Conservation (phyloP, 1,140 invertebrate genomes). For the Bilobella aurantiaca region DNA sequence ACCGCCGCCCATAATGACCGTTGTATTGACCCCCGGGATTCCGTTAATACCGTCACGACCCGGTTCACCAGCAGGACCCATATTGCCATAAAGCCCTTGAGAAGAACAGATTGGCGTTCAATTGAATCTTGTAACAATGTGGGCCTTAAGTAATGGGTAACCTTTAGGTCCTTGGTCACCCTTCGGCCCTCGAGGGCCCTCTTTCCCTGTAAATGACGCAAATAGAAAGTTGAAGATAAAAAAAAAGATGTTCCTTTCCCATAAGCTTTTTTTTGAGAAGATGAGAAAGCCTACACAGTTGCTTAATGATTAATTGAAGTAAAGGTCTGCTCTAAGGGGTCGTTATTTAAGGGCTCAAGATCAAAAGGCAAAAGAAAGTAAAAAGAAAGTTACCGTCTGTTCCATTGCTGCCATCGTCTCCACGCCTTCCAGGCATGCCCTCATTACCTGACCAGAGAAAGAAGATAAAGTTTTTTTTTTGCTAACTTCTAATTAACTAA, state of each 20-base stretch:
- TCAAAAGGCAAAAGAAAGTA: neutral
- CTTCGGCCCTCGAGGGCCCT: conserved; percentile 56
- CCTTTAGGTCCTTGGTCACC: conserved; percentile 54
- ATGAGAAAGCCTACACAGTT: neutral
- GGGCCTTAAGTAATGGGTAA: neutral
- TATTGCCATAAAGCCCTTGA: neutral
- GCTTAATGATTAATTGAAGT: neutral
- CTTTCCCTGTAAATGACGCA: conserved; percentile 45
- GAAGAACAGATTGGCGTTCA: neutral
- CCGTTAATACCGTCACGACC: neutral
- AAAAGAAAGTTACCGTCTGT: conserved; percentile 51
- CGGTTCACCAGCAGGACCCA: neutral
- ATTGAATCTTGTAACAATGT: neutral
- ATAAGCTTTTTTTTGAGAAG: neutral
- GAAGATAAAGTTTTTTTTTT: no score
- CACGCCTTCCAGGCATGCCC: conserved; percentile 51
- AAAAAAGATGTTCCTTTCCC: neutral
- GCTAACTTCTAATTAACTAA: no score
- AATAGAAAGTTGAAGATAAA: conserved; percentile 2
- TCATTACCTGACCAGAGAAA: no score
- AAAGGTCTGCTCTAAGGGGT: neutral
- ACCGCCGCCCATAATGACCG: conserved; percentile 48
- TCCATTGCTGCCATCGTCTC: conserved; percentile 52
- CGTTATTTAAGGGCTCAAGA: no score
- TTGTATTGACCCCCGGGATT: conserved; percentile 55